phyloP scores from a whole-genome alignment of 2,888 invertebrate species.

The Stenchaetothrips biformis region DNA sequence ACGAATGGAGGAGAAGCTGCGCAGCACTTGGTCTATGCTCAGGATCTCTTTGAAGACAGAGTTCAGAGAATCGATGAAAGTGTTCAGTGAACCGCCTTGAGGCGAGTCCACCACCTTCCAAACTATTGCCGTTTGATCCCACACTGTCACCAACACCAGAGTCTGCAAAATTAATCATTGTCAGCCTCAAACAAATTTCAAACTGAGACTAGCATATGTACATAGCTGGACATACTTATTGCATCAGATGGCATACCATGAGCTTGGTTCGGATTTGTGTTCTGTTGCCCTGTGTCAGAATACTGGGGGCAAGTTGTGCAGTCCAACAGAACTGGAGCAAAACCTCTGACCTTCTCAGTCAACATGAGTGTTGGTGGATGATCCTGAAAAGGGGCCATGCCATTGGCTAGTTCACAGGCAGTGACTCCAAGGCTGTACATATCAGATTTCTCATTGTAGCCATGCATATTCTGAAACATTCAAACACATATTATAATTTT shows the following conservation, averaged over 20 bases:
- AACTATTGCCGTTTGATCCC: constrained; percentile 40
- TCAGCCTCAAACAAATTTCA: neutral
- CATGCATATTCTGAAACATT: constrained; percentile 62
- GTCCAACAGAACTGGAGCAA: constrained; percentile 69
- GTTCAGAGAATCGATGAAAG: constrained; percentile 72
- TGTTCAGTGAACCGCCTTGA: constrained; percentile 63
- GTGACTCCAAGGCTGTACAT: constrained; percentile 87
- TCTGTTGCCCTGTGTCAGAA: constrained; percentile 33
- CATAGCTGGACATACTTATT: neutral
- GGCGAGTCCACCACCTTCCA: constrained; percentile 36
- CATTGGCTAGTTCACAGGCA: constrained; percentile 83
- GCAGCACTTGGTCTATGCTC: constrained; percentile 63
- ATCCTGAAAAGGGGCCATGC: constrained; percentile 79
- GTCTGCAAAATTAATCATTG: constrained; percentile 41
- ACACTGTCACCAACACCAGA: constrained; percentile 52
- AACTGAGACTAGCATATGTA: neutral
- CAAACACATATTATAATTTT: constrained; percentile 25
- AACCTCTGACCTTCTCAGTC: constrained; percentile 80
- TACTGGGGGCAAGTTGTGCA: constrained; percentile 36
- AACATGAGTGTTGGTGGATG: constrained; percentile 85
- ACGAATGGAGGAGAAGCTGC: constrained; percentile 65
- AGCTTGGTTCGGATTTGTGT: constrained; percentile 33
- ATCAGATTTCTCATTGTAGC: constrained; percentile 86
- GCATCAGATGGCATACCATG: neutral
- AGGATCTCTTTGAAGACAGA: constrained; percentile 65